phyloP scores from a whole-genome alignment of 1,140 invertebrate genomes.

The Solenopsis fugax region DNA sequence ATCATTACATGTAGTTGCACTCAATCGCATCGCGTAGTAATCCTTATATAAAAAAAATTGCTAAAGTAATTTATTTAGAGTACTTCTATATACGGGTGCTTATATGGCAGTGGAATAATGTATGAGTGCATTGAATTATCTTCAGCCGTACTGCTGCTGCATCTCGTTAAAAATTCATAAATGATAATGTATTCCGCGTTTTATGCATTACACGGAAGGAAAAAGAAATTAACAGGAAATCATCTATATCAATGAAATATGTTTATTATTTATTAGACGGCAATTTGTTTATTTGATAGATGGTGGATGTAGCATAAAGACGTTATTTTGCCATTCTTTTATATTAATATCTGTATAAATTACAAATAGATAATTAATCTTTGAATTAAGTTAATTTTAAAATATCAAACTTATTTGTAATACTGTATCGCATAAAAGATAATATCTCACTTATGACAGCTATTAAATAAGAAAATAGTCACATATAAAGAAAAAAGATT shows the following conservation, averaged over 20 bases:
- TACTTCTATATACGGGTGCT: not conserved
- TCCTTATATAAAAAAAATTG: slow-evolving; percentile 17
- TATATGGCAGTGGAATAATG: slow-evolving; percentile 52
- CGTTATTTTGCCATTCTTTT: not conserved
- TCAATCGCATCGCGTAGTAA: not conserved
- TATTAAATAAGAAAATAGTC: not conserved
- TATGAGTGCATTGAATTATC: slow-evolving; percentile 55
- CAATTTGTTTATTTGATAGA: not conserved
- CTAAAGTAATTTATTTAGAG: slow-evolving; percentile 51
- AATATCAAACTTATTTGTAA: not conserved
- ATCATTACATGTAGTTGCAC: not conserved
- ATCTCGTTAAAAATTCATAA: slow-evolving; percentile 57
- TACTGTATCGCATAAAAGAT: not conserved
- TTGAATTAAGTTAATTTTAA: slow-evolving; percentile 1
- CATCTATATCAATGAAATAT: slow-evolving; percentile 43
- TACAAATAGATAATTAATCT: not conserved
- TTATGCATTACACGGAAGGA: slow-evolving; percentile 47
- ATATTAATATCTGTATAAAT: not conserved
- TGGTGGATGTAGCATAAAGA: not conserved
- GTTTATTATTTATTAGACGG: slow-evolving; percentile 15
- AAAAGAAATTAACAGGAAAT: slow-evolving; percentile 44
- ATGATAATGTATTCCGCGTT: slow-evolving; percentile 52
- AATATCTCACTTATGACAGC: not conserved
- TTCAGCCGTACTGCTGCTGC: slow-evolving; percentile 7
- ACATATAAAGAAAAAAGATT: too few species aligned